Conservation (phyloP, 2,113 vertebrate genomes). For the human region GRCh38 chr1:221113001-221113500, state of each 20-base stretch:
- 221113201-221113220: neutral
- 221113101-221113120: neutral
- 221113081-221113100: neutral
- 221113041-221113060: neutral
- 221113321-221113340: neutral
- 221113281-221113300: too few species aligned
- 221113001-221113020: neutral
- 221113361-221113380: neutral
- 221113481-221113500: neutral
- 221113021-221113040: neutral
- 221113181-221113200: neutral
- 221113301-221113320: neutral
- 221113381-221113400: neutral
- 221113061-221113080: neutral
- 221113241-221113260: neutral
- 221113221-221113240: neutral
- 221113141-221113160: neutral
- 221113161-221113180: neutral
- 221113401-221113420: neutral
- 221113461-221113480: neutral
- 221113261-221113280: neutral
- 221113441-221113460: neutral
- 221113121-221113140: neutral
- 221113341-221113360: neutral
- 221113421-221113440: neutral